Conservation (phyloP, 1,140 invertebrate species). For the Agraylea sexmaculata region DNA sequence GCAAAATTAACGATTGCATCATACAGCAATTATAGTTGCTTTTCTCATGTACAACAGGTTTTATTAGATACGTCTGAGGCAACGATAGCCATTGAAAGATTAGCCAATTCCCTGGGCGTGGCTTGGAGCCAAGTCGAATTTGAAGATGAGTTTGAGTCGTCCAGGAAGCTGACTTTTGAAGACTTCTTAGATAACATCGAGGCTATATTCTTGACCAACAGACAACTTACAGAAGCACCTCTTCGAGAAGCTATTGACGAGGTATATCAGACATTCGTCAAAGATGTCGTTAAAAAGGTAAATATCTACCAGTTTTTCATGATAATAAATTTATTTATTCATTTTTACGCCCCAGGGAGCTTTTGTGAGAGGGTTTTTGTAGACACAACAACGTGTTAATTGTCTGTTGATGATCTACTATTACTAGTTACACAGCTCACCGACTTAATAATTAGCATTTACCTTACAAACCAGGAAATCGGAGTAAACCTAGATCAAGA, state of each 20-base stretch:
- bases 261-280: conserved; percentile 63
- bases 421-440: too few species aligned
- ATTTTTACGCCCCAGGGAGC: too few species aligned
- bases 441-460: too few species aligned
- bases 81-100: conserved; percentile 48
- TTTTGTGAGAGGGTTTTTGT: too few species aligned
- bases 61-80: conserved; percentile 54
- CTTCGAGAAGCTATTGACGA: conserved; percentile 61
- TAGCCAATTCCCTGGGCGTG: conserved; percentile 52
- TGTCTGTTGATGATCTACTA: too few species aligned
- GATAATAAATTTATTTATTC: too few species aligned
- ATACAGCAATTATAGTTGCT: too few species aligned
- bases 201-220: conserved; percentile 49
- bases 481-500: too few species aligned
- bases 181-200: conserved; percentile 6
- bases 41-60: conserved; percentile 37
- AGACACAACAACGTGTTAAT: too few species aligned
- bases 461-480: too few species aligned
- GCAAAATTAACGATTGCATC: too few species aligned
- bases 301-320: too few species aligned
- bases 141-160: conserved; percentile 47
- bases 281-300: conserved; percentile 74
- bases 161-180: conserved; percentile 34
- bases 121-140: conserved; percentile 57
- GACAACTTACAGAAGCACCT: conserved; percentile 46